Conservation (phyloP, 2,113 vertebrate species). For the Henicopernis longicauda region DNA sequence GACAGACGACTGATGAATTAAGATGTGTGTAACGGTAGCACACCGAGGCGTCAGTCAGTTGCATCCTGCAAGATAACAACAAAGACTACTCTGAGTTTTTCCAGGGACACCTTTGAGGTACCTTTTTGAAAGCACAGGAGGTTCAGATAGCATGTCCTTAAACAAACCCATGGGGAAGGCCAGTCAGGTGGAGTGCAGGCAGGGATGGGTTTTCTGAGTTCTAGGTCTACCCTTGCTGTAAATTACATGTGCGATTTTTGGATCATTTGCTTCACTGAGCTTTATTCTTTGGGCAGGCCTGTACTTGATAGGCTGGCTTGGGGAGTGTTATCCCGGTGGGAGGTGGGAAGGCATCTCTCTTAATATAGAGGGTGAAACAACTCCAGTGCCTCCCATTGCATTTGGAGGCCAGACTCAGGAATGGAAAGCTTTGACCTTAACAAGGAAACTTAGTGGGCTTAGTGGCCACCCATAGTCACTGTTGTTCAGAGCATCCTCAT, state of each 20-base stretch:
- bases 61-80: not conserved
- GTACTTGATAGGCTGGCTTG: not conserved
- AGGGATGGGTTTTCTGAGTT: not conserved
- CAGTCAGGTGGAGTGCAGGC: not conserved
- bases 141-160: not conserved
- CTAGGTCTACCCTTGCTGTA: not conserved
- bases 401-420: not conserved
- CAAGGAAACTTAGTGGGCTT: not conserved
- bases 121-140: not conserved
- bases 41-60: fast-evolving
- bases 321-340: not conserved
- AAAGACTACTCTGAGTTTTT: not conserved
- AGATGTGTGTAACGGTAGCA: not conserved
- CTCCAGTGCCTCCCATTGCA: not conserved
- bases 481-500: not conserved
- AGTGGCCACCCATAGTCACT: not conserved
- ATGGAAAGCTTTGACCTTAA: not conserved
- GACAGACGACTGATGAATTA: not conserved
- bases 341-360: not conserved
- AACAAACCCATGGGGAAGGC: not conserved
- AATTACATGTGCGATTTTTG: not conserved
- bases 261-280: not conserved
- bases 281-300: not conserved
- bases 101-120: not conserved
- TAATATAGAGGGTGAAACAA: not conserved